These are phyloP conservation scores for Drosophila fulvimacula DNA, from an alignment of 2,888 invertebrate species.

Conservation along the genomic window DNA sequence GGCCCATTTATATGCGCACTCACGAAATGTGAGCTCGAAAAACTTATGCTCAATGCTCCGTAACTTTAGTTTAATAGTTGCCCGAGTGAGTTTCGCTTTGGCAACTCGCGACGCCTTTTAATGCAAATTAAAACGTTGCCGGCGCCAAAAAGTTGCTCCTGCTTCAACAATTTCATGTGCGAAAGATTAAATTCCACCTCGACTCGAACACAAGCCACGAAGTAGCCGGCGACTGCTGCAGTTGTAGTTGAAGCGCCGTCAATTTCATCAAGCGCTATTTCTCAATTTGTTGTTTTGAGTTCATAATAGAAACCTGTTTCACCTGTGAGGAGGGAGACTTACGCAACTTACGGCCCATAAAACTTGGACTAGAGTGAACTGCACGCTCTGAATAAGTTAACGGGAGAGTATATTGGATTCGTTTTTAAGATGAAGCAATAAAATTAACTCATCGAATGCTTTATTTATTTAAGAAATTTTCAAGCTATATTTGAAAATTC, in stretches of 20 bases:
- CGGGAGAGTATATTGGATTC: not conserved
- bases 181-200: conserved; percentile 64
- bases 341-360: not conserved
- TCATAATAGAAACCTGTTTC: not conserved
- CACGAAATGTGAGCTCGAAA: conserved; percentile 54
- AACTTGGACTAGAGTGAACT: not conserved
- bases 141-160: conserved; percentile 63
- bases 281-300: conserved; percentile 21
- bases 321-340: not conserved
- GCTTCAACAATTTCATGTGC: conserved; percentile 40
- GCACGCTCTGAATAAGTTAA: not conserved
- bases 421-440: not conserved
- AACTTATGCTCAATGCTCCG: conserved; percentile 62
- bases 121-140: conserved; percentile 77
- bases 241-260: conserved; percentile 7
- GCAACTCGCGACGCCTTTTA: conserved; percentile 61
- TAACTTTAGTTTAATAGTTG: conserved; percentile 77
- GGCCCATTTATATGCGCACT: conserved; percentile 69
- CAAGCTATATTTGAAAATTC: too few relatives aligned
- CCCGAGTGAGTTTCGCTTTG: conserved; percentile 28
- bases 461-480: too few relatives aligned
- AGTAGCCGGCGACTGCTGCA: conserved; percentile 25
- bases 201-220: not conserved
- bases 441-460: too few relatives aligned
- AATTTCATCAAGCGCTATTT: conserved; percentile 22